Evolutionary conservation across 2,797 vertebrate species (phyloP).

Genomic region (Okamejei kenojei): DNA sequence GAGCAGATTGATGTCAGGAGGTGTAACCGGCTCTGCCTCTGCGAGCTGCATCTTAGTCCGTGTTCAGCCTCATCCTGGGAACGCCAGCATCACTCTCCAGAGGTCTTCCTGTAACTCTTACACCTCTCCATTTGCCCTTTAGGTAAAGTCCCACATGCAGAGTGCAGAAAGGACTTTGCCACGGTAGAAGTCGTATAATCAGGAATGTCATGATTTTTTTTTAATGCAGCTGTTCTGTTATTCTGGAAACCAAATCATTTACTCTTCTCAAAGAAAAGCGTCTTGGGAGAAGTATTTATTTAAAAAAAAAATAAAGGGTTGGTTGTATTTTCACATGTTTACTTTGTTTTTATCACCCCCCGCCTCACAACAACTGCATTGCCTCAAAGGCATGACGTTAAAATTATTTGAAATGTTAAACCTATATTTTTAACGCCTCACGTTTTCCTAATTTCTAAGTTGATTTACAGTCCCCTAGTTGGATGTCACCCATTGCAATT

Average conservation of each 20-base stretch:
- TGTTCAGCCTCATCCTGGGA: conserved; percentile 40
- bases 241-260: background rate
- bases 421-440: background rate
- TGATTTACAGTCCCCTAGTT: background rate
- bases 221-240: background rate
- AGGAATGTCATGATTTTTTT: background rate
- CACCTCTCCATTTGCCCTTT: conserved; percentile 39
- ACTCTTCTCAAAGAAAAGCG: background rate
- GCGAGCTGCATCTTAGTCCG: conserved; percentile 51
- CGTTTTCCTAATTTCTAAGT: background rate
- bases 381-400: background rate
- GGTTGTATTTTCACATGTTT: background rate
- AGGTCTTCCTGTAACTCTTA: conserved; percentile 47
- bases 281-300: background rate
- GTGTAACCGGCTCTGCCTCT: conserved; percentile 41
- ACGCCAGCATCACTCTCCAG: conserved; percentile 44
- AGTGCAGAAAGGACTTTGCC: background rate
- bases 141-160: conserved; percentile 25
- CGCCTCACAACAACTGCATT: background rate
- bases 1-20: conserved; percentile 53
- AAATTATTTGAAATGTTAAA: background rate
- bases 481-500: background rate
- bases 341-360: background rate
- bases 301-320: background rate
- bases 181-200: background rate